Evolutionary conservation across 2,113 vertebrate genomes (phyloP).

Genomic region (Cyphotilapia sp.): DNA sequence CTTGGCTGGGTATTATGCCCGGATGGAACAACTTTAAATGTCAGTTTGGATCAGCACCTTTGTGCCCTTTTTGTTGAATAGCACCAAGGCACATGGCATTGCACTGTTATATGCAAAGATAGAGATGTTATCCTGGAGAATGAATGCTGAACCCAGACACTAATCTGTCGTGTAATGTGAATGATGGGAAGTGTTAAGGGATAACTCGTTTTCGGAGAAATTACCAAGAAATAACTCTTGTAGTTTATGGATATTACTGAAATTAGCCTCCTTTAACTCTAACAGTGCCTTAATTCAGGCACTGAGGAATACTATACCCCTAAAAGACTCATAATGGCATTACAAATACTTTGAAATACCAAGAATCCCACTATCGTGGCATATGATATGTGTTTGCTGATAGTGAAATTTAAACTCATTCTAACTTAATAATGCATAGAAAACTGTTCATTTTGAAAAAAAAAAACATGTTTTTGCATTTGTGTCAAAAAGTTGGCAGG

Average conservation of each 20-base stretch:
- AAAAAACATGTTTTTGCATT: neutral
- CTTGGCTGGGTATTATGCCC: conserved; percentile 4
- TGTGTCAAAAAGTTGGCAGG: neutral
- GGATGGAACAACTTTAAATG: conserved; percentile 19
- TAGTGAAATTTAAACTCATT: neutral
- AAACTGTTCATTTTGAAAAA: neutral
- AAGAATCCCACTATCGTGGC: neutral
- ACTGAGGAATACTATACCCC: neutral
- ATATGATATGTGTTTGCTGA: neutral
- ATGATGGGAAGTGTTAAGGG: neutral
- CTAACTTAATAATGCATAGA: neutral
- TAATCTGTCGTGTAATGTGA: neutral
- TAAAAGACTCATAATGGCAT: neutral
- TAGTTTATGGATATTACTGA: neutral
- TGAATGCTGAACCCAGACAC: neutral
- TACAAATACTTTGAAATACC: neutral
- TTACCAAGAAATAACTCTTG: neutral
- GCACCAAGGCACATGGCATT: neutral
- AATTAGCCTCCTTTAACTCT: neutral
- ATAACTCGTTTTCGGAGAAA: neutral
- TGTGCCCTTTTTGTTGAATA: neutral
- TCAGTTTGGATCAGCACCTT: conserved; percentile 38
- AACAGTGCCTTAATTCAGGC: neutral
- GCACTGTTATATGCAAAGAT: neutral
- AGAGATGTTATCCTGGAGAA: neutral